Conservation (phyloP, 1,140 invertebrate genomes). For the Amyelois transitella region DNA sequence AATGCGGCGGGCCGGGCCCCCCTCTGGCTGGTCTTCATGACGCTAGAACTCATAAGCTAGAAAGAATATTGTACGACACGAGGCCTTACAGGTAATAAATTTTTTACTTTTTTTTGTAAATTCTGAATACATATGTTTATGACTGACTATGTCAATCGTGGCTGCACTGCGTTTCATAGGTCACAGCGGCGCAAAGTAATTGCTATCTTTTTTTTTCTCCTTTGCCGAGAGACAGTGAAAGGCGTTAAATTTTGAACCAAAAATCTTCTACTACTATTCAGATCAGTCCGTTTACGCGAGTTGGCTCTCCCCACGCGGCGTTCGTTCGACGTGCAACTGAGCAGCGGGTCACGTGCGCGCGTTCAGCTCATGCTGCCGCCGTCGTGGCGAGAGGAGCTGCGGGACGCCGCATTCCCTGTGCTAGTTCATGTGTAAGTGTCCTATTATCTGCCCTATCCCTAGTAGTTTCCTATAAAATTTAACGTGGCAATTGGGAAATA, state of each 20-base stretch:
- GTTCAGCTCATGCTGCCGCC: constrained; percentile 87
- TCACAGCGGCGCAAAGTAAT: too few species aligned
- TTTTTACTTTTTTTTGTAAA: background rate
- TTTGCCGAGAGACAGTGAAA: background rate
- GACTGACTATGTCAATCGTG: background rate
- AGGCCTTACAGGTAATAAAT: constrained; percentile 75
- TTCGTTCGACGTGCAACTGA: constrained; percentile 85
- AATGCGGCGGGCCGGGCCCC: constrained; percentile 86
- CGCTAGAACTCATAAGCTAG: constrained; percentile 80
- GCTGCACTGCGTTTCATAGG: too few species aligned
- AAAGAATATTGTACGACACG: constrained; percentile 84
- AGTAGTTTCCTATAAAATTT: background rate
- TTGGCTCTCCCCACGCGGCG: constrained; percentile 83
- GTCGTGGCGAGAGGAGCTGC: constrained; percentile 87
- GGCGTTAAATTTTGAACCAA: background rate
- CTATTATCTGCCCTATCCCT: background rate
- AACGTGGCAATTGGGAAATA: background rate
- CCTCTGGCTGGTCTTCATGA: constrained; percentile 86
- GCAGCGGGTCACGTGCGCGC: constrained; percentile 84
- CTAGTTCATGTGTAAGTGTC: constrained; percentile 85
- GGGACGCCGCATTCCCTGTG: constrained; percentile 89
- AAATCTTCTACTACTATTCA: constrained; percentile 13
- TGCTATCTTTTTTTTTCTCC: background rate
- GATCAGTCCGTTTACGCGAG: constrained; percentile 78
- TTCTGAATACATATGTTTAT: background rate